phyloP scores from a whole-genome alignment of 2,113 vertebrate species.

The Otocyon megalotis region DNA sequence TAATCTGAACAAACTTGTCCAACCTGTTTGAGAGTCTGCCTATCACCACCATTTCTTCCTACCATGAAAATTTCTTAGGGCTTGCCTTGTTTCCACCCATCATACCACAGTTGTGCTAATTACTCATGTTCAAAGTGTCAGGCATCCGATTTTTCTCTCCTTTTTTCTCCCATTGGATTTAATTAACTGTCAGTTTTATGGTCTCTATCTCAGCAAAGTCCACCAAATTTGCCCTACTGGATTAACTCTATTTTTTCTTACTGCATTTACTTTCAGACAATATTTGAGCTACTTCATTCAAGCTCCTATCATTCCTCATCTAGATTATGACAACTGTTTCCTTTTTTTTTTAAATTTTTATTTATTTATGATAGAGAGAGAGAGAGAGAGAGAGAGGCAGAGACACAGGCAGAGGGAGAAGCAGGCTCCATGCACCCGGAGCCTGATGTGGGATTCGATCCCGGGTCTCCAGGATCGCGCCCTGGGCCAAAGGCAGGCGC shows the following conservation, averaged over 20 bases:
- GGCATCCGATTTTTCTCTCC: background rate
- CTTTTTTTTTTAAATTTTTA: no score
- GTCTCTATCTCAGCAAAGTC: background rate
- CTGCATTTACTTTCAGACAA: background rate
- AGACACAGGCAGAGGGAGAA: no score
- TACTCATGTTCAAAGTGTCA: background rate
- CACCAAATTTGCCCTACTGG: background rate
- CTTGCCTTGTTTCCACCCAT: background rate
- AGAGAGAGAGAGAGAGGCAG: no score
- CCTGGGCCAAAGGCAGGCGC: no score
- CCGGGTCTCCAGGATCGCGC: no score
- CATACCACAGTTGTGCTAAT: background rate
- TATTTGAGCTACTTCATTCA: background rate
- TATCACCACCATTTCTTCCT: background rate
- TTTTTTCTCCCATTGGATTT: background rate
- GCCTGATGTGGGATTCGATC: no score
- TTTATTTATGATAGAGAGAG: no score
- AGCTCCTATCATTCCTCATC: background rate
- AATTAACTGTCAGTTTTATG: background rate
- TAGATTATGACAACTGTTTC: background rate
- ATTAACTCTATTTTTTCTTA: background rate
- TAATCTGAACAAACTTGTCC: background rate
- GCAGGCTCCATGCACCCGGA: no score
- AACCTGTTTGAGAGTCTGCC: background rate
- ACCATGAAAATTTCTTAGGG: background rate